phyloP scores from a whole-genome alignment of 1,140 invertebrate genomes.

The Gyrodactylus salaris region DNA sequence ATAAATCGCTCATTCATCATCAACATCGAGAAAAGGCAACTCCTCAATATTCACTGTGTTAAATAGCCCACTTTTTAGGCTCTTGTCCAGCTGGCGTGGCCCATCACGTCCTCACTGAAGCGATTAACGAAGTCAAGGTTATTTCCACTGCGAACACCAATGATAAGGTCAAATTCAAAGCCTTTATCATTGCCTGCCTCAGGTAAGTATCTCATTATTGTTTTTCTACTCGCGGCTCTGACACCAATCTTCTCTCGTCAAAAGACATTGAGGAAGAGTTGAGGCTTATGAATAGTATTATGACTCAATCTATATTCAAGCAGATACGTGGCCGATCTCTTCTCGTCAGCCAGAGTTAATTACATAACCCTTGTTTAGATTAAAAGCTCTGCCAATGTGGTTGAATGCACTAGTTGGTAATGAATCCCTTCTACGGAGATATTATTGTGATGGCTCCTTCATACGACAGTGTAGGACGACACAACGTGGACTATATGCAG shows the following conservation, averaged over 20 bases:
- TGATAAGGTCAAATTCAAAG: background rate
- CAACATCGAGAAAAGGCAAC: too few relatives aligned
- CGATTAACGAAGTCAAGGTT: background rate
- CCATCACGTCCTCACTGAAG: background rate
- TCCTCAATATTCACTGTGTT: too few relatives aligned
- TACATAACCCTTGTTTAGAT: background rate
- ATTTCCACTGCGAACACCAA: background rate
- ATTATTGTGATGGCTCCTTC: background rate
- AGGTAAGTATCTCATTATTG: background rate
- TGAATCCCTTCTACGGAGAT: background rate
- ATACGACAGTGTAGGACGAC: background rate
- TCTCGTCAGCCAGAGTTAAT: background rate
- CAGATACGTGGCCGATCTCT: too few relatives aligned
- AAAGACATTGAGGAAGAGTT: too few relatives aligned
- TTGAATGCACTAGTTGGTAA: background rate
- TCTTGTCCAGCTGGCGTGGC: background rate
- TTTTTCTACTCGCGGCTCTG: too few relatives aligned
- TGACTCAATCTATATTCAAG: too few relatives aligned
- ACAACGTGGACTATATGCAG: background rate
- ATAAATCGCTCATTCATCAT: too few relatives aligned
- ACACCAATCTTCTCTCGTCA: too few relatives aligned
- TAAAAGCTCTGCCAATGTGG: constrained; percentile 1
- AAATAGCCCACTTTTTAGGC: background rate
- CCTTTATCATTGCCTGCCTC: background rate
- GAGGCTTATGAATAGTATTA: too few relatives aligned